Base-by-base conservation (phyloP, 1,140 invertebrate species). In the Planococcus citri region DNA sequence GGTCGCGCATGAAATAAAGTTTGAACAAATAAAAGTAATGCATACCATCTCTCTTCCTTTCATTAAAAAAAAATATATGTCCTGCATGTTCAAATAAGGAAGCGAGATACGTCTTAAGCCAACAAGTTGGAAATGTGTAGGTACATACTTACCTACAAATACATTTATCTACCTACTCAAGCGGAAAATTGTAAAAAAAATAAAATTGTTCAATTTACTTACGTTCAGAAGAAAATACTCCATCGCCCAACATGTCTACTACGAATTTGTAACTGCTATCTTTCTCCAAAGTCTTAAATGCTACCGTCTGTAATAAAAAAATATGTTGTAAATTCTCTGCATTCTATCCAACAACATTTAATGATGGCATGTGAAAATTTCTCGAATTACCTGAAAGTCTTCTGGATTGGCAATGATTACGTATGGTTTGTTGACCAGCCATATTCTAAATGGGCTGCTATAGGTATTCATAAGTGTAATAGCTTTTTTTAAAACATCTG, bases 211-310 rank as follows among this genome's bases (percentile, higher is more conserved):
- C 6, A 37, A 37, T 37, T 37, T 37, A 37, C 33, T 64, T 20
- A 64, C 60, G 10, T 64, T 64, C 6, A 10, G 60, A 64, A 24
- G 60, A 24, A 21, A 64, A 64, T 25, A 64, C 24, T 4, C 60
- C 60, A 64, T 64, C 60, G 12, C 60, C 60, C 2, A 64, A 21
- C 60, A 64, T 64, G 20, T 64, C 60, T 17, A 64, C 60, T 9
- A 64, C 20, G 60, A 64, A 64, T 25, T 21, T 64, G 25, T 64
- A 64, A 17, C 60, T 64, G 21, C 25, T 64, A 25, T 64, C 60
- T 27, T 64, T 64, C 24, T 64, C 60, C 20, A 64, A 64, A 4
- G 60, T 27, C 20, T 64, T 64, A 17, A 10, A 24, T 6, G 60
- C 60, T 14, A 64, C 60, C 10, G 25, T 64, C 60, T 64, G 60